Base-by-base conservation (phyloP, 2,113 vertebrate species). In the Brienomyrus brachyistius region DNA sequence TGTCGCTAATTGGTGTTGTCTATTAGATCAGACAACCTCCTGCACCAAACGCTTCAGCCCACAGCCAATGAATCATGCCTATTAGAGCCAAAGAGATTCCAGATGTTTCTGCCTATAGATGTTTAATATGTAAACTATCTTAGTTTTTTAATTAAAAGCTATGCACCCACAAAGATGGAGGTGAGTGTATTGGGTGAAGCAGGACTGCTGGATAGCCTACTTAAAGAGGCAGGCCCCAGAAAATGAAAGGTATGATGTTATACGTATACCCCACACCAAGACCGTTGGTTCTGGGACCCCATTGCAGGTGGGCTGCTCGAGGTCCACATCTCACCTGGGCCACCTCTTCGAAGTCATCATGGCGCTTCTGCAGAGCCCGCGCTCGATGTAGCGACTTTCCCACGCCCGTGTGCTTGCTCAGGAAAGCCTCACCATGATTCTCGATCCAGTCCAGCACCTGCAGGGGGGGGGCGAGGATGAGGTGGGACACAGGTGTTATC, bases 371-470 rank as follows among this genome's bases (percentile, higher is more conserved):
- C 89, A 97, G 94, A 0, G 97, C 97, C 0, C 97, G 95, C 15
- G 97, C 97, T 92, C 96, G 94, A 91, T 97, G 96, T 0, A 97
- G 93, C 40, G 97, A 97, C 88, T 97, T 97, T 2, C 97, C 97
- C 77, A 97, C 97, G 80, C 97, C 97, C 0, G 97, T 97, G 88
- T 97, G 97, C 92, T 97, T 97, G 93, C 97, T 97, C 92, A 97
- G 96, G 93, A 97, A 97, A 87, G 96, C 96, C 93, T 97, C 97
- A 0, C 97, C 97, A 0, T 97, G 97, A 86, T 97, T 97, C 94
- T 97, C 96, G 89, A 97, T 97, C 97, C 97, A 97, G 92, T 97
- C 96, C 91, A 97, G 92, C 1, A 97, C 97, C 97, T 97, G 91
- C 48, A 23, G 23, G 13, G 90, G 23, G 35, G 50, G 80, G 8